phyloP scores from a whole-genome alignment of 2,797 vertebrate species.

The Philypnodon macrostomus region DNA sequence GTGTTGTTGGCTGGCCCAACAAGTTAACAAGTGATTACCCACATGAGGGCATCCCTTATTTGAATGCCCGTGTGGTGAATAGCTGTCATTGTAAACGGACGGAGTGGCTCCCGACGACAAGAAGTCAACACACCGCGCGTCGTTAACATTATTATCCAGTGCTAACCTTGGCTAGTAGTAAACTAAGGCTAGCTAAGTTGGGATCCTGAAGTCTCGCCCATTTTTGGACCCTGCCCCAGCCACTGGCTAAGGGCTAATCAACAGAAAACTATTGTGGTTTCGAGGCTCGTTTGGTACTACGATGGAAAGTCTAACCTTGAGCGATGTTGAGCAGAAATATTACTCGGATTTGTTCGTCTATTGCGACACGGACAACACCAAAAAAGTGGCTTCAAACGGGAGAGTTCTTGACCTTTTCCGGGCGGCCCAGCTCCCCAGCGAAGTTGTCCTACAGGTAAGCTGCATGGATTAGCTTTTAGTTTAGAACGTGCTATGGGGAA shows the following conservation, averaged over 20 bases:
- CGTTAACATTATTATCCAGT: constrained; percentile 31
- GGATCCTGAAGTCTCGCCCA: constrained; percentile 69
- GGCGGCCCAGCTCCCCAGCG: constrained; percentile 93
- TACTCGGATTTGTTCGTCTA: constrained; percentile 95
- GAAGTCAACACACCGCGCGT: constrained; percentile 22
- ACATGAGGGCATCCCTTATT: constrained; percentile 23
- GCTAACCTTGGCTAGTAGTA: constrained; percentile 59
- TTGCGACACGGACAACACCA: constrained; percentile 97
- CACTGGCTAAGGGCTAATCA: constrained; percentile 57
- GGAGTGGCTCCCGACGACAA: constrained; percentile 20
- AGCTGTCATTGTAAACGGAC: neutral
- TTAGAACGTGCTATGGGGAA: neutral
- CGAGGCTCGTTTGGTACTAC: constrained; percentile 47
- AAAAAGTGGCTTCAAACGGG: constrained; percentile 93
- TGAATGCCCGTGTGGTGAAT: constrained; percentile 5
- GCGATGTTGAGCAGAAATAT: constrained; percentile 94
- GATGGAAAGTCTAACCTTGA: constrained; percentile 96
- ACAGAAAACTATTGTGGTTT: constrained; percentile 47
- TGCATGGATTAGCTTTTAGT: constrained; percentile 13
- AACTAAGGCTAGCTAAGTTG: constrained; percentile 59
- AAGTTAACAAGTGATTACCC: constrained; percentile 61
- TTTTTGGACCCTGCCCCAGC: constrained; percentile 61
- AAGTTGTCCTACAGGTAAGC: constrained; percentile 93
- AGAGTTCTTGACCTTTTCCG: constrained; percentile 95
- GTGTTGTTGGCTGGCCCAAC: too few species aligned